Base-by-base conservation (phyloP, 92 coral and sea anemone species). In the Heteractis magnifica region DNA sequence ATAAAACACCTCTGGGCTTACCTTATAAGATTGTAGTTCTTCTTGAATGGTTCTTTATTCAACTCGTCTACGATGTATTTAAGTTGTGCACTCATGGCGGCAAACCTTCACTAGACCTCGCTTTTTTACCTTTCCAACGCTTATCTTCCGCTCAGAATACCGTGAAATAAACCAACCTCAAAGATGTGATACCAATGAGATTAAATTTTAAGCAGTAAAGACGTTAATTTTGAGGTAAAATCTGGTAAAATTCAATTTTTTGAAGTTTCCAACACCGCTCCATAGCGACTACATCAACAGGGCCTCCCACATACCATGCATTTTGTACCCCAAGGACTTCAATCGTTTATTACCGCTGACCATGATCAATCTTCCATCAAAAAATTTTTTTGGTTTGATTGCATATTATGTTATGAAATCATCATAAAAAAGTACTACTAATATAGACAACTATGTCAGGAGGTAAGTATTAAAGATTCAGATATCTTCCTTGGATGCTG, bases 11-110 rank as follows among this genome's bases (percentile, higher is more conserved):
- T 56, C 5, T 7, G 75, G 52, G 19, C 89, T 23, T 85, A 96
- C 99, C 99, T 96, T 84, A 96, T 96, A 34, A 96, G 95, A 87
- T 96, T 96, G 92, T 93, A 96, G 90, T 91, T 94, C 87, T 86
- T 94, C 83, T 94, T 94, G 81, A 92, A 96, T 53, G 99, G 99
- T 65, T 96, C 94, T 88, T 94, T 93, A 85, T 96, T 96, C 49
- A 96, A 92, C 83, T 94, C 95, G 44, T 96, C 99, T 74, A 96
- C 98, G 76, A 96, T 94, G 68, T 86, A 96, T 79, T 96, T 96
- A 75, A 94, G 91, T 77, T 94, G 99, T 58, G 91, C 96, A 74
- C 99, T 96, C 99, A 96, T 96, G 86, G 26, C 82, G 93, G 92
- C 85, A 81, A 13, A 52, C 60, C 50, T 49, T 10, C 64, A 7